phyloP scores from a whole-genome alignment of 2,113 vertebrate species.

The Rhynchopsitta pachyrhyncha region DNA sequence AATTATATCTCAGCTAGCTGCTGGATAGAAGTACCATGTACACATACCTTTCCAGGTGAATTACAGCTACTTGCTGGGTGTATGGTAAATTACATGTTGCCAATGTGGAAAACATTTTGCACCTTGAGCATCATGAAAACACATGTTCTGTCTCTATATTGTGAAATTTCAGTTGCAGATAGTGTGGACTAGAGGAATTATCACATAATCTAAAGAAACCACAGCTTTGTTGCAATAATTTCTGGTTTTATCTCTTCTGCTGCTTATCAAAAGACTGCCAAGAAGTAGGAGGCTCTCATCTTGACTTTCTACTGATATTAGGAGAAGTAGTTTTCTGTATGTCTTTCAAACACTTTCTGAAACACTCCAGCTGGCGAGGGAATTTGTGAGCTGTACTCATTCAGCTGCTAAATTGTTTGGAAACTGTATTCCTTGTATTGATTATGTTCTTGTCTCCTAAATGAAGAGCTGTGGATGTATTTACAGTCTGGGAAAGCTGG shows the following conservation, averaged over 20 bases:
- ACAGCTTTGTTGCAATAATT: background rate
- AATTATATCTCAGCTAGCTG: background rate
- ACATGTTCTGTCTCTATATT: background rate
- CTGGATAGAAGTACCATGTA: no score
- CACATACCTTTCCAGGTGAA: background rate
- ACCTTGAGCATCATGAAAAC: background rate
- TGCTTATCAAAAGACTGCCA: background rate
- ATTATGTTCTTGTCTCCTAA: background rate
- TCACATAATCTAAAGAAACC: background rate
- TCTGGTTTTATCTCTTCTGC: background rate
- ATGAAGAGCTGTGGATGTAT: constrained; percentile 3
- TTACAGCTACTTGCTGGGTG: background rate
- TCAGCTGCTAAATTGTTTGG: constrained; percentile 13
- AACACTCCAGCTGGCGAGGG: background rate
- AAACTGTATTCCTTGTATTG: background rate
- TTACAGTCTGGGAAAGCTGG: background rate
- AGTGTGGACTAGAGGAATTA: background rate
- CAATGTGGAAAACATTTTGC: background rate
- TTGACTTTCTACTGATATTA: background rate
- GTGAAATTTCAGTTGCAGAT: background rate
- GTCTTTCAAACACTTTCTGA: background rate
- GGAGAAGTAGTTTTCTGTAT: background rate
- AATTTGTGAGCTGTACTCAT: background rate
- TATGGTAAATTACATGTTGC: background rate
- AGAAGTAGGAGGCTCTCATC: background rate